These are phyloP conservation scores for Pipistrellus kuhlii DNA, from an alignment of 2,797 vertebrate genomes.

Conservation along the genomic window DNA sequence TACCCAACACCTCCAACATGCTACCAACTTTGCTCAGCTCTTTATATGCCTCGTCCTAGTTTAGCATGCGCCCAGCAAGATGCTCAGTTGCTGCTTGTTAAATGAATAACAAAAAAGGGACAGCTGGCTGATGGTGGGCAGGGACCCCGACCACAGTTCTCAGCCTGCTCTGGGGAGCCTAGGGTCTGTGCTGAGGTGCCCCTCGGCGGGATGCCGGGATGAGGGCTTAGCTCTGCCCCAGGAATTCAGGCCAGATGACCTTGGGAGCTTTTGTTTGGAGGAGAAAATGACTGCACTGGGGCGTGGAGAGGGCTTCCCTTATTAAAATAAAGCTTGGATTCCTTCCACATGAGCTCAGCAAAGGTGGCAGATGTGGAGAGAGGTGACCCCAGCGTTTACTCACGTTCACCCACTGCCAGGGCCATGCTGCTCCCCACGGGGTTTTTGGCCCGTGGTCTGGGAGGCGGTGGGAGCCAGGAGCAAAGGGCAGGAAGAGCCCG, in stretches of 20 bases:
- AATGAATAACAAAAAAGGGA: neutral
- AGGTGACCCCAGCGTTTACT: neutral
- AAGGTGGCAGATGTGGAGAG: neutral
- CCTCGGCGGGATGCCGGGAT: neutral
- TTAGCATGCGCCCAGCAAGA: neutral
- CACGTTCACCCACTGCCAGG: neutral
- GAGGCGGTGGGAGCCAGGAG: neutral
- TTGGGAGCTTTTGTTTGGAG: conserved; percentile 14
- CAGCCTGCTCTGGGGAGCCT: neutral
- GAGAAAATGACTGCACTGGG: neutral
- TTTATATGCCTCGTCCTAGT: neutral
- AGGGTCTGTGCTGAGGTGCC: neutral
- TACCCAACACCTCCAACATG: neutral
- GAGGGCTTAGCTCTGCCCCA: neutral
- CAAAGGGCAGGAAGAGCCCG: neutral
- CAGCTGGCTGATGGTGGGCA: neutral
- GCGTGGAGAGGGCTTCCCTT: neutral
- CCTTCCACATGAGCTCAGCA: neutral
- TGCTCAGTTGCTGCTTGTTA: neutral
- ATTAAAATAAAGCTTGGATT: neutral
- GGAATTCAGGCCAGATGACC: neutral
- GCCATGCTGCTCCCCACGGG: neutral
- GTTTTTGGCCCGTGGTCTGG: neutral
- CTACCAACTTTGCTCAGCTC: neutral
- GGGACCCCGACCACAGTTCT: neutral